A percentile compares a stretch with the other conserved stretches of the same genome.
These are phyloP conservation scores for Solenopsis fugax DNA, from an alignment of 1,140 invertebrate species.

Conservation along the genomic window DNA sequence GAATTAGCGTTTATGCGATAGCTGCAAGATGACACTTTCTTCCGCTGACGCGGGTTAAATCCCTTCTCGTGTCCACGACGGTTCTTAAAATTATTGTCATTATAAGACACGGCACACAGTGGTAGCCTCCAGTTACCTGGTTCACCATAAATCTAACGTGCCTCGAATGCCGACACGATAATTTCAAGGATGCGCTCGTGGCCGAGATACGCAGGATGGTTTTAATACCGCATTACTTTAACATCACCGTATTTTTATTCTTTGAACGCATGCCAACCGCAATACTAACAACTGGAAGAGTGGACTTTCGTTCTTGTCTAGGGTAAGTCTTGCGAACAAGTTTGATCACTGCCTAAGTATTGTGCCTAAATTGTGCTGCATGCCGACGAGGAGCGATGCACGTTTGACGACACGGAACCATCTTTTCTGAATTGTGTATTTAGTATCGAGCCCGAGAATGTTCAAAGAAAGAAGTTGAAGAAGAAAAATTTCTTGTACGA, in stretches of 20 bases:
- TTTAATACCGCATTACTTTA: constrained; percentile 72
- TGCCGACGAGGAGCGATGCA: constrained; percentile 13
- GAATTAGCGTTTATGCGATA: constrained; percentile 32
- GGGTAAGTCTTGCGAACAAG: constrained; percentile 80
- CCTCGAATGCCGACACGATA: constrained; percentile 13
- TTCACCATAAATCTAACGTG: constrained; percentile 4
- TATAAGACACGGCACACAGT: not conserved
- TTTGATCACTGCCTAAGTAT: constrained; percentile 31
- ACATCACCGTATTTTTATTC: constrained; percentile 77
- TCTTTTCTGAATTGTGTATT: not conserved
- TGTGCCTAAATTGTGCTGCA: constrained; percentile 46
- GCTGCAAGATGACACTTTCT: not conserved
- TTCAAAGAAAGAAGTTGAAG: not conserved
- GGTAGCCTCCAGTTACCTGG: not conserved
- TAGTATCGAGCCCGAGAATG: not conserved
- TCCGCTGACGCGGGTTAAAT: not conserved
- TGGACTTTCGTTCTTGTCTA: constrained; percentile 85
- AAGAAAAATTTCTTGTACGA: not conserved
- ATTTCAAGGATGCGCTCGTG: constrained; percentile 59
- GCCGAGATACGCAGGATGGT: not conserved
- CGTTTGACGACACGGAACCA: not conserved
- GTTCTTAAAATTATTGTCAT: constrained; percentile 66
- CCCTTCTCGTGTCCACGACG: not conserved
- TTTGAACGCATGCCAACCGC: constrained; percentile 83
- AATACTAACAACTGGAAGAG: constrained; percentile 85